Base-by-base conservation (phyloP, 2,888 invertebrate species). In the Chrysolina haemoptera region DNA sequence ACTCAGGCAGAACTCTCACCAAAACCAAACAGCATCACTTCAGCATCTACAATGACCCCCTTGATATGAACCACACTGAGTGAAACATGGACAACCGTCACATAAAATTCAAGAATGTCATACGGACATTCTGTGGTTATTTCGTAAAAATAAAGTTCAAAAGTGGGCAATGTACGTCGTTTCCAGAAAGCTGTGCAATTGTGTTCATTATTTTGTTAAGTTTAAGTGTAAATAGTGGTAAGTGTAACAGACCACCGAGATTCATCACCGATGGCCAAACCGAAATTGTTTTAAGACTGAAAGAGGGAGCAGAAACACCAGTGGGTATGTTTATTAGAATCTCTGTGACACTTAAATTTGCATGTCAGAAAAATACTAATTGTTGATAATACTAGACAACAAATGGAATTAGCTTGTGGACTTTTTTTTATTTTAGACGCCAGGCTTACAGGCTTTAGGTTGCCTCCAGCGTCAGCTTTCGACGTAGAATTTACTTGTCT, bases 251-350 rank as follows among this genome's bases (percentile, higher is more conserved):
- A 83, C 95, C 96, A 62, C 96, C 96, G n/a, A 91, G 94, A 77
- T 97, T 97, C 88, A 90, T 96, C 73, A 94, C 94, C 86, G 95
- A 96, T 84, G 95, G 95, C 75, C 95, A 96, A 88, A 95, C 95
- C 79, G 97, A 97, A 90, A 97, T 97, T 83, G 96, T 97, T 78
- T 91, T 97, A 83, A 91, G 96, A 86, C 89, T 97, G 84, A 96
- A 95, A 88, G 97, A 97, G 90, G 96, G 96, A 67, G 90, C 92
- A 69, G 96, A 95, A 83, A 96, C 96, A 55, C 94, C 95, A 80
- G 91, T 94, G 79, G 96, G 96, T 95, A 89, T 91, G 94, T 89
- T 22, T 16, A 67, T 22, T 48, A 50, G 48, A n/a, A 18, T 35
- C 14, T 1, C 63, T 35, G 22, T 59, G 6, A 27, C n/a, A 14